Percentiles rank a stretch among this genome's conserved stretches.
These are phyloP conservation scores for Picathartes gymnocephalus DNA, from an alignment of 2,113 vertebrate species.

Conservation along the genomic window DNA sequence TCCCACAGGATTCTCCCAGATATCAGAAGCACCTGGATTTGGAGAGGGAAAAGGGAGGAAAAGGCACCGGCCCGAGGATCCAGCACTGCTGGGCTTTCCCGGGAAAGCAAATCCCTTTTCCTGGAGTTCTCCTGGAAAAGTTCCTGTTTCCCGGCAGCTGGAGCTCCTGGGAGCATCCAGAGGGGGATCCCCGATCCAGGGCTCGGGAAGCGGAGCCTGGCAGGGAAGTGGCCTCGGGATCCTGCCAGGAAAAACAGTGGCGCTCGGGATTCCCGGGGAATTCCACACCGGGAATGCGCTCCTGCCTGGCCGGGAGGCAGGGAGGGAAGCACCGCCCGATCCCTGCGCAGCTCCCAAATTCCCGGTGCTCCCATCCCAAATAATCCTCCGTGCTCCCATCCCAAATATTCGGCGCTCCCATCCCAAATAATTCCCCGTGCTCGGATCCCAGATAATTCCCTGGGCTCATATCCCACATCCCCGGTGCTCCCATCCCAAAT, in stretches of 20 bases:
- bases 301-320: background rate
- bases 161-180: background rate
- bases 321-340: background rate
- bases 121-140: background rate
- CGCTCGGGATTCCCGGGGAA: slow-evolving; percentile 2
- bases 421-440: background rate
- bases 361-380: background rate
- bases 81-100: background rate
- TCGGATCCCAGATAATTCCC: background rate
- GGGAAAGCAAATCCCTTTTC: background rate
- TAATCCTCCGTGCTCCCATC: background rate
- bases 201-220: slow-evolving; percentile 19
- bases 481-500: accelerated
- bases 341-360: background rate
- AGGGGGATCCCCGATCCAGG: background rate
- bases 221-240: slow-evolving; percentile 13
- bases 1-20: background rate
- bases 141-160: background rate
- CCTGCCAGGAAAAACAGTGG: slow-evolving; percentile 54
- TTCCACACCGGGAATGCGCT: slow-evolving; percentile 17
- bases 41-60: background rate
- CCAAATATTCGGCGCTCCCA: background rate
- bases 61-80: background rate
- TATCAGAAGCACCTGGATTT: background rate
- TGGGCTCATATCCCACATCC: background rate